Conservation (phyloP, 2,113 vertebrate species). For the Nesoenas mayeri region DNA sequence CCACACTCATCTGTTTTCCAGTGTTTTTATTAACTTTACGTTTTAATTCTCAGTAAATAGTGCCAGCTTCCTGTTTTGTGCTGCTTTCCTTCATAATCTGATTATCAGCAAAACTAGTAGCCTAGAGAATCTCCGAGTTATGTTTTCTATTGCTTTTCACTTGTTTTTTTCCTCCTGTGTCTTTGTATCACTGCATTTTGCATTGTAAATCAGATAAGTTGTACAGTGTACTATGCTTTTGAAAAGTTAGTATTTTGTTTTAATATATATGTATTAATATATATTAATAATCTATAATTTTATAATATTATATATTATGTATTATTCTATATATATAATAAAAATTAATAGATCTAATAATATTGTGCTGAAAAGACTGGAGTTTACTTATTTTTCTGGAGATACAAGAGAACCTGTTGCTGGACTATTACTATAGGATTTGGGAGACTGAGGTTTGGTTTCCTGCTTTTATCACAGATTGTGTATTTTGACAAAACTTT, state of each 20-base stretch:
- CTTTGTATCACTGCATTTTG: not conserved
- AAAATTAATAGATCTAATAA: not conserved
- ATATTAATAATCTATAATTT: no score
- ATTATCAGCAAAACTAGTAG: not conserved
- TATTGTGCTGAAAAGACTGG: not conserved
- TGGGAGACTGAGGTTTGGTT: not conserved
- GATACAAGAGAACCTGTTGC: not conserved
- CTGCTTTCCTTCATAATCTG: not conserved
- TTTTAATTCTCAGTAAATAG: not conserved
- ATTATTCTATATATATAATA: no score
- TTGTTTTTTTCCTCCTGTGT: no score
- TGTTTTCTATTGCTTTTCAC: not conserved
- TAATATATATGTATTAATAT: not conserved
- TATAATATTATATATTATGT: no score
- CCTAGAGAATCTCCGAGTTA: not conserved
- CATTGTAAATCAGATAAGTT: not conserved
- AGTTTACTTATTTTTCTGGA: not conserved
- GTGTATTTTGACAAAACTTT: not conserved
- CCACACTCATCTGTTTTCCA: not conserved
- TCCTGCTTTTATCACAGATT: not conserved
- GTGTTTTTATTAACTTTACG: not conserved
- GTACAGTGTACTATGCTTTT: not conserved
- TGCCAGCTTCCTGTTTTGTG: not conserved
- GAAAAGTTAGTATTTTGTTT: not conserved
- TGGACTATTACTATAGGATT: not conserved